Conservation (phyloP, 1,140 invertebrate species). For the Caenorhabditis tropicalis region DNA sequence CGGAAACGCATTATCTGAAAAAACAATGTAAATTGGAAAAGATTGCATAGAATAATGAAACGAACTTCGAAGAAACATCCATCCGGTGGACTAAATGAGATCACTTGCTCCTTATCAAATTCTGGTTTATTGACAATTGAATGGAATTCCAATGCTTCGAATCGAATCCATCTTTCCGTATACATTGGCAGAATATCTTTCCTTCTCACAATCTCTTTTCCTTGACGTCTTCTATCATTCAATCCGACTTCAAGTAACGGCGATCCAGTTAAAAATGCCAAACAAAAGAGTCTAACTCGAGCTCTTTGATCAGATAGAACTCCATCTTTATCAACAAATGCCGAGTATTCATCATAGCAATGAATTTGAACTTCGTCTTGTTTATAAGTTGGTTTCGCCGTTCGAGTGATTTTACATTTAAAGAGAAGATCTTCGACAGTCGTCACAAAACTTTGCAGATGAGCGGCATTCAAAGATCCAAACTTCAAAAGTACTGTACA, state of each 20-base stretch:
- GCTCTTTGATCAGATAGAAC: slow-evolving; percentile 89
- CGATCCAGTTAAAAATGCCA: slow-evolving; percentile 88
- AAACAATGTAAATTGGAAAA: not conserved
- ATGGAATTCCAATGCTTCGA: slow-evolving; percentile 93
- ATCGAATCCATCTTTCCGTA: slow-evolving; percentile 97
- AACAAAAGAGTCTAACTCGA: slow-evolving; percentile 89
- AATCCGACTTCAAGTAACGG: slow-evolving; percentile 94
- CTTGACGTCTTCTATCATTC: slow-evolving; percentile 91
- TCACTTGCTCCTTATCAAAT: slow-evolving; percentile 87
- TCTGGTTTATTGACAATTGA: slow-evolving; percentile 88
- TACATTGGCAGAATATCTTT: slow-evolving; percentile 99
- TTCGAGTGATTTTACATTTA: slow-evolving; percentile 82
- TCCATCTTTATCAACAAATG: slow-evolving; percentile 87
- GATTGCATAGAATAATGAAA: too few species aligned
- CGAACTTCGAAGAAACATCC: slow-evolving; percentile 88
- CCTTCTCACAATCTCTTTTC: slow-evolving; percentile 95
- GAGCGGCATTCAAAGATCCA: slow-evolving; percentile 86
- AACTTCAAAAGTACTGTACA: slow-evolving; percentile 95
- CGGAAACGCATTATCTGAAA: slow-evolving; percentile 88
- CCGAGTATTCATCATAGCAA: slow-evolving; percentile 89
- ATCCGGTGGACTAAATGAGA: slow-evolving; percentile 96
- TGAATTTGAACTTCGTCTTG: slow-evolving; percentile 90
- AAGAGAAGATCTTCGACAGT: slow-evolving; percentile 89
- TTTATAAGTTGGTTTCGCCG: slow-evolving; percentile 89
- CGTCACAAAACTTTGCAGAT: slow-evolving; percentile 87